Base-by-base conservation (phyloP, 2,113 vertebrate species). In the Excalfactoria chinensis region DNA sequence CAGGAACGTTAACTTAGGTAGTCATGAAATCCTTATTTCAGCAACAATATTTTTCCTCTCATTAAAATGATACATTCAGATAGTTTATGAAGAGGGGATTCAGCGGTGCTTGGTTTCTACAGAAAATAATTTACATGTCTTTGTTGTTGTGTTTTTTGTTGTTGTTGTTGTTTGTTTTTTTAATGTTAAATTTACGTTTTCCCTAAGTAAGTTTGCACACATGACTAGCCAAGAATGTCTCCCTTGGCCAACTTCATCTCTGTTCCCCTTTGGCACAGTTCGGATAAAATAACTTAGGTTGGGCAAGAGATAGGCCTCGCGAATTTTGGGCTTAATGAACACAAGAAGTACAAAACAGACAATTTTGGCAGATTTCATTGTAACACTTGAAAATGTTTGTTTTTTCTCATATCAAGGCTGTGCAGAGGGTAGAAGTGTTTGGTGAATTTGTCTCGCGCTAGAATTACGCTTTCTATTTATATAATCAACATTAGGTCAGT, bases 341-440 rank as follows among this genome's bases (percentile, higher is more conserved):
- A 89, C 68, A 93, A 96, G 89, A 94, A 96, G 66, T 78, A 95
- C 55, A 68, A 93, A 91, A 79, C 86, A 94, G 94, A 94, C 86
- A 41, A 94, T 96, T 93, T 96, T 97, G 93, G 95, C 96, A 97
- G 84, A 95, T 97, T 91, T 90, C 94, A 89, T 94, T 95, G 90
- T 94, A 94, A 93, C 95, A 93, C 95, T 96, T 89, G 89, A 97
- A 94, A 95, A 86, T 91, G 93, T 97, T 95, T 95, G 94, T 92
- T 95, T 95, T 95, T 97, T 93, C 90, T 95, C 87, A 79, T 84
- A 93, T 93, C 81, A 88, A 84, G 88, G 89, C 89, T 96, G 84
- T 72, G 93, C 75, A 95, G 94, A 97, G 87, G 82, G 86, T 90
- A 90, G 70, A 89, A 96, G 89, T 82, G 80, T 93, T 96, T 86